A percentile compares a stretch with the other conserved stretches of the same genome.
These are phyloP conservation scores for human DNA, from an alignment of 2,113 vertebrate genomes.

Conservation along the genomic window DNA sequence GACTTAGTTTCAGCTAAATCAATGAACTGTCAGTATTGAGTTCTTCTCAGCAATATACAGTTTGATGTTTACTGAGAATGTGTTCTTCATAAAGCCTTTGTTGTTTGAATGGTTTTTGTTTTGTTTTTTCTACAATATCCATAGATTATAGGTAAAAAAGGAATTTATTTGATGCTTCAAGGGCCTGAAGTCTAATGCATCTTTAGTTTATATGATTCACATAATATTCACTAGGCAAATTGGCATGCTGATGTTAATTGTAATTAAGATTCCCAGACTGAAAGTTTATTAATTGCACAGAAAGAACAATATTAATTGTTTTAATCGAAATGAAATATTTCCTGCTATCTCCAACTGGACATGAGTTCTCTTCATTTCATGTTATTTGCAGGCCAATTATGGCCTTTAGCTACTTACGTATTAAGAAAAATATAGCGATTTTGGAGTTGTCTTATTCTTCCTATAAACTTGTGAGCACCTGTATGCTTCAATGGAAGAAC, in stretches of 20 bases:
- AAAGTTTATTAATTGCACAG: neutral
- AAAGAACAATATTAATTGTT: neutral
- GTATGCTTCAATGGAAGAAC: neutral
- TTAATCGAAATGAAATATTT: neutral
- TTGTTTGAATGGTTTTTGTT: neutral
- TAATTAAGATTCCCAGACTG: neutral
- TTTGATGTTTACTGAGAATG: neutral
- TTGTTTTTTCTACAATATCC: neutral
- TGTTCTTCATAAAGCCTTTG: neutral
- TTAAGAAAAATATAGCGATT: neutral
- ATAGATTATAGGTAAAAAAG: neutral
- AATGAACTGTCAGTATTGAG: neutral
- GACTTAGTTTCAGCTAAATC: neutral
- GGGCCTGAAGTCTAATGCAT: neutral
- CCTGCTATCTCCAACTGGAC: neutral
- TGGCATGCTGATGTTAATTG: neutral
- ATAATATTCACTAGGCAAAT: neutral
- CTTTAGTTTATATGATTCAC: neutral
- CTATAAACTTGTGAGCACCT: neutral
- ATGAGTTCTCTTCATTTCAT: neutral
- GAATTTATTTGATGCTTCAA: neutral
- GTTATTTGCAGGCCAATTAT: neutral
- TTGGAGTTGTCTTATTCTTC: neutral
- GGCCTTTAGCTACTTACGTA: neutral
- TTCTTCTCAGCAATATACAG: neutral